phyloP scores from a whole-genome alignment of 2,113 vertebrate species.

The Callocephalon fimbriatum region DNA sequence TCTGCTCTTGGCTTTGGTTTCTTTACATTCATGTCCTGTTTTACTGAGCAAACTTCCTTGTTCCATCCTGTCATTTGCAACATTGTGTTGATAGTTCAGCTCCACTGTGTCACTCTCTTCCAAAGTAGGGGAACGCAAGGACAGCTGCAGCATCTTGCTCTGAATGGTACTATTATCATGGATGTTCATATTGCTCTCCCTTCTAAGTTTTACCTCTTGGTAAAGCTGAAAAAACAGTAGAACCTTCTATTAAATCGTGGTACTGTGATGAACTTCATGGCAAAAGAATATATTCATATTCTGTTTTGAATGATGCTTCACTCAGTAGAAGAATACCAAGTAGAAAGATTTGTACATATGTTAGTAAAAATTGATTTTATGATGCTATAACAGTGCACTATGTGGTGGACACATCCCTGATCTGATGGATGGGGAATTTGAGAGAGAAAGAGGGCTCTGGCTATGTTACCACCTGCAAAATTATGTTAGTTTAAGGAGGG shows the following conservation, averaged over 20 bases:
- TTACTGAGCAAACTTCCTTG: constrained; percentile 12
- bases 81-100: constrained; percentile 50
- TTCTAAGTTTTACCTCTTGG: constrained; percentile 89
- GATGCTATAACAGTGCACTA: not conserved
- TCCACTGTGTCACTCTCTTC: constrained; percentile 73
- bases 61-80: constrained; percentile 59
- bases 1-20: constrained; percentile 31
- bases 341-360: not conserved
- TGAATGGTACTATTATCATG: constrained; percentile 68
- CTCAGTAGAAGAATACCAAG: not conserved
- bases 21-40: constrained; percentile 8
- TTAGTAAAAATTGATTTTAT: not conserved
- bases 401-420: not conserved
- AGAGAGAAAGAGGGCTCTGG: not conserved
- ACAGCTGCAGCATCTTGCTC: constrained; percentile 67
- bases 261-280: not conserved
- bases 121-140: constrained; percentile 71
- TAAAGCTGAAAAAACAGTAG: constrained; percentile 84
- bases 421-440: not conserved
- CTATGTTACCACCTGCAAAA: not conserved
- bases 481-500: not conserved
- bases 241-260: not conserved
- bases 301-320: not conserved
- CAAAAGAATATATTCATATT: not conserved
- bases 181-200: constrained; percentile 74